Base-by-base conservation (phyloP, 1,140 invertebrate genomes). In the Palaemon carinicauda region DNA sequence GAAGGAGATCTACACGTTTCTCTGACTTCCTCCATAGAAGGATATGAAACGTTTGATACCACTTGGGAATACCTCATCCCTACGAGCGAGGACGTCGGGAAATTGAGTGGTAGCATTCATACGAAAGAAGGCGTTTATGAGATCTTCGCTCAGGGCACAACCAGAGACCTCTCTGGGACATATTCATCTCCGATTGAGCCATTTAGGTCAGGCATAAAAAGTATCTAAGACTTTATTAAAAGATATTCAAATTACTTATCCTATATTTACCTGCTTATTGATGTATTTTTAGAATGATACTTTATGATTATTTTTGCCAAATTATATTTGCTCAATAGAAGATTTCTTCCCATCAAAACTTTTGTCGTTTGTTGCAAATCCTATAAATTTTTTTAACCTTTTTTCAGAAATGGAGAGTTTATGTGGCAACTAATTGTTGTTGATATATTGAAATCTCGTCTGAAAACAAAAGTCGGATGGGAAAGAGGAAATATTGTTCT, bases 361-460 rank as follows among this genome's bases (percentile, higher is more conserved):
- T n/a, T n/a, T n/a, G n/a, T n/a, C n/a, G n/a, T n/a, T n/a, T n/a
- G n/a, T n/a, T n/a, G n/a, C 12, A 3, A 41, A 41, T 41, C 0
- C 12, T 41, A 41, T 12, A 41, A 41, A 41, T 41, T 41, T 41
- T 41, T 41, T 41, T 31, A 41, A 33, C 33, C 24, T 71, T n/a
- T 19, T 41, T 41, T 50, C 77, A 86, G 84, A 71, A 80, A 69
- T 17, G 84, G 84, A 9, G 80, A 12, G 1, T 86, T 86, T 29
- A 74, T 80, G 84, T 86, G 84, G 84, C 65, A 74, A 21, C 27
- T 86, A 29, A 86, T 78, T 19, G 77, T 78, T 15, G 14, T 86
- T 27, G 83, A 86, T 29, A 65, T 86, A 19, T 51, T 86, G 21
- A 86, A 86, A 27, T 86, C 83, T 50, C 83, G 65, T 3, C 15